These are phyloP conservation scores for Latrodectus elegans DNA, from an alignment of 2,888 invertebrate genomes.

Conservation along the genomic window DNA sequence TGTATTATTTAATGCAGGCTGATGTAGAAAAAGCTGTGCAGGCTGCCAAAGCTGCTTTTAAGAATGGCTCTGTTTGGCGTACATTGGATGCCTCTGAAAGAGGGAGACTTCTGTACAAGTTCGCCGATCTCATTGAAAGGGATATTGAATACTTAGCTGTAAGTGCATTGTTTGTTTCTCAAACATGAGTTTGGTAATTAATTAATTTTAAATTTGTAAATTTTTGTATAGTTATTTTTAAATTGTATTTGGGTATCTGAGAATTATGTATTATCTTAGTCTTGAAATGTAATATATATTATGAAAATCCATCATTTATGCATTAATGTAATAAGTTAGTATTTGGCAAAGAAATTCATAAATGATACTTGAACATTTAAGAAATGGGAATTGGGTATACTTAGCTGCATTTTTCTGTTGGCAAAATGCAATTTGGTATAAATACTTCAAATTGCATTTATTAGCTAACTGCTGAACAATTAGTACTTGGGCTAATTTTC, in stretches of 20 bases:
- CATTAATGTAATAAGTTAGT: neutral
- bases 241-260: neutral
- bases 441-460: too few relatives aligned
- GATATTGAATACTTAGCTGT: constrained; percentile 77
- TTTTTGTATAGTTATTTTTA: neutral
- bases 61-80: constrained; percentile 78
- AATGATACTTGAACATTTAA: neutral
- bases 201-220: neutral
- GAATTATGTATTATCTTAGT: neutral
- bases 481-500: too few relatives aligned
- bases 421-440: too few relatives aligned
- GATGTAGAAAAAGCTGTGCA: constrained; percentile 79
- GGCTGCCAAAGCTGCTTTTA: constrained; percentile 78
- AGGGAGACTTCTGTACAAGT: constrained; percentile 77
- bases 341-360: neutral
- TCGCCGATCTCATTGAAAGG: constrained; percentile 79
- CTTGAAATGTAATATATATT: too few relatives aligned
- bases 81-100: constrained; percentile 79
- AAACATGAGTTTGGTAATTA: neutral
- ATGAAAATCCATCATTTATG: neutral
- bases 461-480: too few relatives aligned
- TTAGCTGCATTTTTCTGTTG: neutral
- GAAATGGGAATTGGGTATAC: neutral
- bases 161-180: constrained; percentile 72
- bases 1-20: constrained; percentile 71